A percentile compares a stretch with the other conserved stretches of the same genome.
These are phyloP conservation scores for Petrophora chlorosata DNA, from an alignment of 2,888 invertebrate genomes.

Conservation along the genomic window DNA sequence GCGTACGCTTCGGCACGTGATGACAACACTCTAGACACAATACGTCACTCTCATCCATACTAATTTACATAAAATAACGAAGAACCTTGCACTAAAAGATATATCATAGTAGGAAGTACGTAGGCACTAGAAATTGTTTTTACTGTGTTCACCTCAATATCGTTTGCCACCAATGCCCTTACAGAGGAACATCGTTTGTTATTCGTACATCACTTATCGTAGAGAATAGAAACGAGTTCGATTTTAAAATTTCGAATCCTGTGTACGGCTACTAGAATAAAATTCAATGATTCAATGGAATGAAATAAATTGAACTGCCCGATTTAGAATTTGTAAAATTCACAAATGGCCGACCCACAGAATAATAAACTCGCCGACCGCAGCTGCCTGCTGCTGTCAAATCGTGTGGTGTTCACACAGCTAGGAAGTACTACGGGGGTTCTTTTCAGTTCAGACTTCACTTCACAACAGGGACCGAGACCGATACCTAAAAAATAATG, in stretches of 20 bases:
- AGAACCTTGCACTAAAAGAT: slow-evolving; percentile 77
- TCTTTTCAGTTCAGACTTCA: too few species aligned
- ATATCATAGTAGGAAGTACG: slow-evolving; percentile 76
- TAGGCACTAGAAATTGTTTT: slow-evolving; percentile 73
- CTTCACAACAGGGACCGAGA: too few species aligned
- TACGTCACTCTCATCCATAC: slow-evolving; percentile 67
- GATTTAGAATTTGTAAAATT: slow-evolving; percentile 34
- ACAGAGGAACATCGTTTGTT: slow-evolving; percentile 38
- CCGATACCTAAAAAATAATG: too few species aligned
- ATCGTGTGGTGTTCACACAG: too few species aligned
- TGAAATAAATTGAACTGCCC: too few species aligned
- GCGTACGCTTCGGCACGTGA: slow-evolving; percentile 57
- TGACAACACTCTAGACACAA: slow-evolving; percentile 61
- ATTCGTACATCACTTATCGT: slow-evolving; percentile 27
- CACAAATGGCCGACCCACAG: slow-evolving; percentile 65
- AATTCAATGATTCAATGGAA: slow-evolving; percentile 39
- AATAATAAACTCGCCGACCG: too few species aligned
- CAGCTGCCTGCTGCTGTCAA: slow-evolving; percentile 53
- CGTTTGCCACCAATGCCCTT: slow-evolving; percentile 34
- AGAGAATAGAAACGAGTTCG: slow-evolving; percentile 44
- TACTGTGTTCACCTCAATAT: slow-evolving; percentile 58
- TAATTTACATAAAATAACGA: slow-evolving; percentile 74
- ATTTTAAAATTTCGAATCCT: slow-evolving; percentile 26
- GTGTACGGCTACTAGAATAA: slow-evolving; percentile 35
- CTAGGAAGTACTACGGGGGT: too few species aligned